Evolutionary conservation across 2,888 invertebrate species (phyloP).

Genomic region (Drosophila neoperkinsi): DNA sequence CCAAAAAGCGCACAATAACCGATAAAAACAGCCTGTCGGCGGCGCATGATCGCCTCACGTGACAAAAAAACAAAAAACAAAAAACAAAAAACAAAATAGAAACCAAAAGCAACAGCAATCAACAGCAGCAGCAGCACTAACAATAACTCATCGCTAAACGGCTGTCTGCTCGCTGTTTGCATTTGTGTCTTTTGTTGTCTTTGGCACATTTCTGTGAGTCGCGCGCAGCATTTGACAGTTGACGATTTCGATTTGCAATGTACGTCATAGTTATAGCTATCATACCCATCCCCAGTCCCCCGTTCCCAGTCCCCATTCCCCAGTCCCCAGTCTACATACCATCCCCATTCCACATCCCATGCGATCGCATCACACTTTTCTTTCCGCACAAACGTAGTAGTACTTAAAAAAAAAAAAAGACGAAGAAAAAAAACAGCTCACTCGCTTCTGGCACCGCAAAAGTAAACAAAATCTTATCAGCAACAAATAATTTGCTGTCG

Average conservation of each 20-base stretch:
- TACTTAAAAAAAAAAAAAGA: background rate
- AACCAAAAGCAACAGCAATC: conserved; percentile 27
- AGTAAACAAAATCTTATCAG: conserved; percentile 58
- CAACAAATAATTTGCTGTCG: conserved; percentile 17
- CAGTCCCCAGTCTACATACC: background rate
- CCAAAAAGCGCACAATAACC: background rate
- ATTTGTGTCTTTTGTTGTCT: conserved; percentile 3
- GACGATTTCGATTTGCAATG: conserved; percentile 31
- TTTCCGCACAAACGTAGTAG: conserved; percentile 14
- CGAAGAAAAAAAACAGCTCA: conserved; percentile 6
- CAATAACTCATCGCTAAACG: conserved; percentile 4
- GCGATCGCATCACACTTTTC: conserved; percentile 36
- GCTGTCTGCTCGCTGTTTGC: background rate
- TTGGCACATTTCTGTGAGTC: conserved; percentile 22
- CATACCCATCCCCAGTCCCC: background rate
- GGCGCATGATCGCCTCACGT: conserved; percentile 35
- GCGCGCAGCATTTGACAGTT: conserved; percentile 30
- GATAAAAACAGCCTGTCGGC: conserved; percentile 6
- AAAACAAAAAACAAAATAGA: background rate
- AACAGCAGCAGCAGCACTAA: conserved; percentile 3
- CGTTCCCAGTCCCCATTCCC: background rate
- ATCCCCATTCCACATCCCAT: background rate
- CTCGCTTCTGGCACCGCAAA: conserved; percentile 22
- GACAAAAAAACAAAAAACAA: conserved; percentile 3
- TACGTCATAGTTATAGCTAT: conserved; percentile 48